Evolutionary conservation across 2,888 invertebrate genomes (phyloP).

Genomic region (Cactoblastis cactorum): DNA sequence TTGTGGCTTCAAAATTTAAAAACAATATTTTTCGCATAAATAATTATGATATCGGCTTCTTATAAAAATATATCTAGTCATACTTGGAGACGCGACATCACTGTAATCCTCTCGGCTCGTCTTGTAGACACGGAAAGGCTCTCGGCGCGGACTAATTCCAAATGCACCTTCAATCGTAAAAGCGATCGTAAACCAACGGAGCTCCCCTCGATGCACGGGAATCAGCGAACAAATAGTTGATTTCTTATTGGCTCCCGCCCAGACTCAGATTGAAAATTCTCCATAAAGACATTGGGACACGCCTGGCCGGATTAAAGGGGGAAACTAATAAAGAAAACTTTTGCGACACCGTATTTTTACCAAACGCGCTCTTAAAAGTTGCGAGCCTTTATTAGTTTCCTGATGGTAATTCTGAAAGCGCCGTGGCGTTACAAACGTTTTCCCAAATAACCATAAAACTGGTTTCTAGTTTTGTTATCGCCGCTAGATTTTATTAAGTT

Average conservation of each 20-base stretch:
- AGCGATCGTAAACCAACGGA: constrained; percentile 76
- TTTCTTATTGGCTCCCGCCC: constrained; percentile 77
- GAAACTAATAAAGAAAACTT: constrained; percentile 79
- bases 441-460: constrained; percentile 46
- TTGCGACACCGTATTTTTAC: constrained; percentile 78
- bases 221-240: constrained; percentile 77
- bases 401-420: constrained; percentile 57
- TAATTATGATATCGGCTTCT: constrained; percentile 25
- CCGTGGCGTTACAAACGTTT: constrained; percentile 45
- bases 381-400: constrained; percentile 65
- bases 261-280: constrained; percentile 78
- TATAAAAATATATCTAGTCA: constrained; percentile 38
- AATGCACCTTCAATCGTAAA: constrained; percentile 80
- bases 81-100: constrained; percentile 46
- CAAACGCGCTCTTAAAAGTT: constrained; percentile 71
- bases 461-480: constrained; percentile 40
- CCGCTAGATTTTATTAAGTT: constrained; percentile 49
- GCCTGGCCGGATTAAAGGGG: constrained; percentile 76
- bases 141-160: constrained; percentile 71
- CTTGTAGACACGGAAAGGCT: constrained; percentile 74
- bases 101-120: constrained; percentile 76
- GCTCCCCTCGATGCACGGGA: constrained; percentile 72
- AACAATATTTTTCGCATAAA: background rate
- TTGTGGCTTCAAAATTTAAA: no score
- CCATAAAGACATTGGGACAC: constrained; percentile 79